These are phyloP conservation scores for Stegodyphus dumicola DNA, from an alignment of 1,140 invertebrate genomes.

Conservation along the genomic window DNA sequence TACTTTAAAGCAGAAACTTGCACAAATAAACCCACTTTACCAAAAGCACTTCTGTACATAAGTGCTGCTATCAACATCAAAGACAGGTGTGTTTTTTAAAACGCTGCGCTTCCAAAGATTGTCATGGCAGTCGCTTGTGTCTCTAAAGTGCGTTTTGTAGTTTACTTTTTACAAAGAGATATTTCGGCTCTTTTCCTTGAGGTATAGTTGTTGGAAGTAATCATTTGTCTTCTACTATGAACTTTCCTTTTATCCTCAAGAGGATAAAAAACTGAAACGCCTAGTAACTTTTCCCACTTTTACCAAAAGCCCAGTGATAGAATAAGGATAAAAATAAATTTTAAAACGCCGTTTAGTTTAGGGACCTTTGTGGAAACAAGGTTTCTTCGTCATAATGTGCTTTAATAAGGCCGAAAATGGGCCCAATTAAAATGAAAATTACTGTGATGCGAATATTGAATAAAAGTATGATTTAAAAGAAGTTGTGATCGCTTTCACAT, in stretches of 20 bases:
- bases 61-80: slow-evolving; percentile 54
- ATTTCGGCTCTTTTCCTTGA: slow-evolving; percentile 51
- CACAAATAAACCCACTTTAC: neutral
- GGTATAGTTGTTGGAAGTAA: slow-evolving; percentile 39
- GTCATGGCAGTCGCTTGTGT: slow-evolving; percentile 47
- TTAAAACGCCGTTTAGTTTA: too few relatives aligned
- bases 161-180: slow-evolving; percentile 33
- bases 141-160: slow-evolving; percentile 54
- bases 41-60: slow-evolving; percentile 50
- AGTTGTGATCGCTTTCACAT: too few relatives aligned
- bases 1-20: neutral
- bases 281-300: neutral
- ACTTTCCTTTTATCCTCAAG: slow-evolving; percentile 40
- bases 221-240: slow-evolving; percentile 55
- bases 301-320: too few relatives aligned
- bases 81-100: slow-evolving; percentile 51
- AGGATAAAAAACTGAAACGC: slow-evolving; percentile 21
- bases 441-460: too few relatives aligned
- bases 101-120: slow-evolving; percentile 37
- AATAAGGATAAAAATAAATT: too few relatives aligned
- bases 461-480: too few relatives aligned
- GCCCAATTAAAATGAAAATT: too few relatives aligned
- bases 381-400: too few relatives aligned
- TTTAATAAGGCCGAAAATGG: too few relatives aligned
- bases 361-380: too few relatives aligned